phyloP scores from a whole-genome alignment of 64 coral and sea anemone genomes.

The Pocillopora verrucosa region DNA sequence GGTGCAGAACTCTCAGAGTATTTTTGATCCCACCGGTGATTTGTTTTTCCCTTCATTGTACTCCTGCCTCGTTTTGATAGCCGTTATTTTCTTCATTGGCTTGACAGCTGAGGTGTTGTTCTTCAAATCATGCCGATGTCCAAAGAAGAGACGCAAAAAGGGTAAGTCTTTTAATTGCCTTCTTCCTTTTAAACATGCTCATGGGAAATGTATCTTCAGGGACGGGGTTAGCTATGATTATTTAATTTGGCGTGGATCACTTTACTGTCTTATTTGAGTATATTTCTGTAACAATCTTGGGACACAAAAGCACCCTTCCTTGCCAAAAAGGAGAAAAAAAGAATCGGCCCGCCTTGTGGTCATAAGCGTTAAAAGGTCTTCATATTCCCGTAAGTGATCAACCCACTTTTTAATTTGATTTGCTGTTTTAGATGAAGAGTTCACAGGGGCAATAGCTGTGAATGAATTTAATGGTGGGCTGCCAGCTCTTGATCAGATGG shows the following conservation, averaged over 20 bases:
- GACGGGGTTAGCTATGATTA: too few species aligned
- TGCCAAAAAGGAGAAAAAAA: too few species aligned
- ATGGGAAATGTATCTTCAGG: too few species aligned
- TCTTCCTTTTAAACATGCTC: too few species aligned
- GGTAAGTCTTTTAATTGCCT: not conserved
- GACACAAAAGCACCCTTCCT: too few species aligned
- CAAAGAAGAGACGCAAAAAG: not conserved
- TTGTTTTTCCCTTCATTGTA: conserved; percentile 87
- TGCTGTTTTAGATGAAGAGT: not conserved
- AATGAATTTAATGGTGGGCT: not conserved
- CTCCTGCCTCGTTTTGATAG: conserved; percentile 58
- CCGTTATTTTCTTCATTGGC: conserved; percentile 63
- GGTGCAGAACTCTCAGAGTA: conserved; percentile 77
- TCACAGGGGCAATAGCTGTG: not conserved
- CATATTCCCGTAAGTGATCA: not conserved
- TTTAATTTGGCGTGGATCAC: too few species aligned
- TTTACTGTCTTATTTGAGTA: too few species aligned
- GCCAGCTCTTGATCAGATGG: conserved; percentile 33
- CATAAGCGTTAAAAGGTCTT: too few species aligned
- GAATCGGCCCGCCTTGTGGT: too few species aligned
- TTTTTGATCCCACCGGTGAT: conserved; percentile 93
- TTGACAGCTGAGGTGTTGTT: conserved; percentile 32
- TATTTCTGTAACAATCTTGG: too few species aligned
- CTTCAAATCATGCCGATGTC: not conserved
- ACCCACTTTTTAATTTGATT: not conserved